These are phyloP conservation scores for Phyllotreta cruciferae DNA, from an alignment of 2,888 invertebrate genomes.

Conservation along the genomic window DNA sequence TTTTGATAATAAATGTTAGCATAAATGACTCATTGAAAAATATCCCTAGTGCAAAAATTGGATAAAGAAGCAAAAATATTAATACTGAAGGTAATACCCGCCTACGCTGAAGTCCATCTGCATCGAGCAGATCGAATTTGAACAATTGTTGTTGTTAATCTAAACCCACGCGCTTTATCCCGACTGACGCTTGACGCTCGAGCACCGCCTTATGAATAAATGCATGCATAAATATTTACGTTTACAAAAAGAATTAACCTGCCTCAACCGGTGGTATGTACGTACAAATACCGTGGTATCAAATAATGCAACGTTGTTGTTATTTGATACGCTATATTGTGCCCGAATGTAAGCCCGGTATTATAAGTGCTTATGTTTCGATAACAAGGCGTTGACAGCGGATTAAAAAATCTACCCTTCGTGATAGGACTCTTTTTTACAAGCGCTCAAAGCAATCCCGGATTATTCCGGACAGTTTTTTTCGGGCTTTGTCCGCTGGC, in stretches of 20 bases:
- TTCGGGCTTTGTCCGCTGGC: no score
- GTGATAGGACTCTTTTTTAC: no score
- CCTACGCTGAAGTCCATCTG: background rate
- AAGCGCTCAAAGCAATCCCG: no score
- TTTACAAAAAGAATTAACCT: conserved; percentile 3
- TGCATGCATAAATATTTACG: conserved; percentile 9
- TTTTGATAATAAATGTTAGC: no score
- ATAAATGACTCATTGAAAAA: no score
- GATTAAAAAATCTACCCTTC: no score
- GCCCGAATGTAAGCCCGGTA: no score
- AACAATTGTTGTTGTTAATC: conserved; percentile 15
- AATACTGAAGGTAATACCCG: background rate
- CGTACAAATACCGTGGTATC: background rate
- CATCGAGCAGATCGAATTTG: conserved; percentile 8
- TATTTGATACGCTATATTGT: conserved; percentile 1
- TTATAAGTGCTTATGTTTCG: no score
- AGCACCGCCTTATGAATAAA: conserved; percentile 13
- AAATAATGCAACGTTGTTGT: conserved; percentile 4
- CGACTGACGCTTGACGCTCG: background rate
- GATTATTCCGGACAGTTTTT: no score
- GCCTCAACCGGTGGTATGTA: background rate
- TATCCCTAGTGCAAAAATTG: no score
- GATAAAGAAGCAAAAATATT: no score
- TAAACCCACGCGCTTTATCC: conserved; percentile 1
- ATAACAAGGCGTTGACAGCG: no score